Evolutionary conservation across 2,797 vertebrate species (phyloP).

Genomic region (Babyrousa celebensis): DNA sequence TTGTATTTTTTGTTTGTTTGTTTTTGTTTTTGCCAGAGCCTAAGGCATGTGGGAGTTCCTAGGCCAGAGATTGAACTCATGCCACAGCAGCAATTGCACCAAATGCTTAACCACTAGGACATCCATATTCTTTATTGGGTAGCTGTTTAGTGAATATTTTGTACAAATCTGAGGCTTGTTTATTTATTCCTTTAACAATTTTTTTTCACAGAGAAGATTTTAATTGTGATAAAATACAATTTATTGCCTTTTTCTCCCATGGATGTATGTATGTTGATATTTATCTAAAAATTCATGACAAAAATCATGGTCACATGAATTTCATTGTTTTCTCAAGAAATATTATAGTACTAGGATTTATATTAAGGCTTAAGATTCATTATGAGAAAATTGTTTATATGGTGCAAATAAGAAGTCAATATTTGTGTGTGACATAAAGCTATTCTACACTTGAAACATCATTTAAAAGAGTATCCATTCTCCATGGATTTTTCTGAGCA

Average conservation of each 20-base stretch:
- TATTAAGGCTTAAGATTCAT: not conserved
- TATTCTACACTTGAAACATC: not conserved
- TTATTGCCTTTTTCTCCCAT: not conserved
- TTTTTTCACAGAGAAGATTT: not conserved
- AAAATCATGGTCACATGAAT: not conserved
- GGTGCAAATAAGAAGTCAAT: not conserved
- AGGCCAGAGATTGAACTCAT: too few species aligned
- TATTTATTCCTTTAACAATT: not conserved
- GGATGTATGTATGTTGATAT: not conserved
- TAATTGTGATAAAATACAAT: not conserved
- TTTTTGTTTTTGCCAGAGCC: too few species aligned
- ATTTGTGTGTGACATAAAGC: not conserved
- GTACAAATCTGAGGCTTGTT: not conserved
- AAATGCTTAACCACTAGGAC: too few species aligned
- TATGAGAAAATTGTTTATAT: not conserved
- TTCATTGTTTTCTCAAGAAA: not conserved
- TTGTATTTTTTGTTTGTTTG: too few species aligned
- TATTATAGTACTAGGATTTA: not conserved
- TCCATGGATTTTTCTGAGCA: not conserved
- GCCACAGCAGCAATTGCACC: too few species aligned
- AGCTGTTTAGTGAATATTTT: not conserved
- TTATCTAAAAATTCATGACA: not conserved
- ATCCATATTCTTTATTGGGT: not conserved
- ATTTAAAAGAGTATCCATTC: not conserved
- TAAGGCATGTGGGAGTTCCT: too few species aligned